A percentile compares a stretch with the other conserved stretches of the same genome.
phyloP scores from a whole-genome alignment of 2,888 invertebrate genomes.

The Argyresthia goedartella region DNA sequence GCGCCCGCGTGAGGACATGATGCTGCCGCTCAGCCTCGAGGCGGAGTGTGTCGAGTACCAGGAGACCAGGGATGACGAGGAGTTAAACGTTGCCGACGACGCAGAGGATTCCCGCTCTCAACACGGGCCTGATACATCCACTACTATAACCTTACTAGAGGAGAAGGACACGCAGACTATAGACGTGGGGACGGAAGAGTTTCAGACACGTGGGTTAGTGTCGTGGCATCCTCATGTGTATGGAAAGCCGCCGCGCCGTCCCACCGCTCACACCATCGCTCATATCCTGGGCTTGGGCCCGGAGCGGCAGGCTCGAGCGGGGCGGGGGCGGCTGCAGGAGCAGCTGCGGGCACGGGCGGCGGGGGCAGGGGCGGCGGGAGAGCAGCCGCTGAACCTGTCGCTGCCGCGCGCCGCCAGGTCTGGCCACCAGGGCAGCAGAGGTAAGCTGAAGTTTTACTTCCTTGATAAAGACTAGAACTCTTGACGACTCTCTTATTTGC shows the following conservation, averaged over 20 bases:
- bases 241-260: slow-evolving; percentile 82
- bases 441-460: too few relatives aligned
- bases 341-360: slow-evolving; percentile 41
- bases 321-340: slow-evolving; percentile 28
- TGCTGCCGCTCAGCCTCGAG: not conserved
- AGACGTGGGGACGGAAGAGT: slow-evolving; percentile 18
- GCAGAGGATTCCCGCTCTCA: not conserved
- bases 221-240: slow-evolving; percentile 94
- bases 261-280: slow-evolving; percentile 89
- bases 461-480: too few relatives aligned
- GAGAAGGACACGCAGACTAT: slow-evolving; percentile 11
- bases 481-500: too few relatives aligned
- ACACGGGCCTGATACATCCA: not conserved
- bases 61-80: not conserved
- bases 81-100: not conserved
- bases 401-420: slow-evolving; percentile 56
- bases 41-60: not conserved
- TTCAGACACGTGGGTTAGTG: not conserved
- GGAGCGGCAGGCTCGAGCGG: not conserved
- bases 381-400: slow-evolving; percentile 73
- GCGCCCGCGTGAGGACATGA: slow-evolving; percentile 1
- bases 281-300: slow-evolving; percentile 81
- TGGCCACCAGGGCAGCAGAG: slow-evolving; percentile 11
- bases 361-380: slow-evolving; percentile 23
- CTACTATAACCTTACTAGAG: not conserved